A percentile compares a stretch with the other conserved stretches of the same genome.
phyloP scores from a whole-genome alignment of 2,797 vertebrate genomes.

The Carapus acus region DNA sequence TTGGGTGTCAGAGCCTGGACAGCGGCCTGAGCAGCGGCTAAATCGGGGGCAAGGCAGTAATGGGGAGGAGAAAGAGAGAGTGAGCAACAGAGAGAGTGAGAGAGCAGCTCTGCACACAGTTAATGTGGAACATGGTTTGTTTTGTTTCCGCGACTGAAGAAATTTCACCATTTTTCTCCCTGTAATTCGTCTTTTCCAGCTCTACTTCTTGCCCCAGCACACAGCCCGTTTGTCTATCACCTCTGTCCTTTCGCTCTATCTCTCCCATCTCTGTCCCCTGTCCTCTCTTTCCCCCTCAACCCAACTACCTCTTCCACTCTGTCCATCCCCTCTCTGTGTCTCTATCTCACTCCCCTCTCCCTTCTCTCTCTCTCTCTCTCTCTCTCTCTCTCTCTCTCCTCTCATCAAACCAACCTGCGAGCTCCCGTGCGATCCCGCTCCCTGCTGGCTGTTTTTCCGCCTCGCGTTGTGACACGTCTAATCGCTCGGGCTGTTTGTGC shows the following conservation, averaged over 20 bases:
- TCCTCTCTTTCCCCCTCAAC: neutral
- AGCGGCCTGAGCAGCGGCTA: neutral
- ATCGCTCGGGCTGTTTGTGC: constrained; percentile 69
- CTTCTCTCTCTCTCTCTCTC: too few species aligned
- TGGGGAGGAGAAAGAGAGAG: constrained; percentile 19
- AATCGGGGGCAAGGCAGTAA: too few species aligned
- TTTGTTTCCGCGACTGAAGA: too few species aligned
- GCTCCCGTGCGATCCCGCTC: constrained; percentile 24
- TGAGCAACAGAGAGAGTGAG: constrained; percentile 1
- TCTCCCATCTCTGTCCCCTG: too few species aligned
- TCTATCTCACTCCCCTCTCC: too few species aligned
- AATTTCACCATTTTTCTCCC: too few species aligned
- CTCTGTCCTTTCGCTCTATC: too few species aligned
- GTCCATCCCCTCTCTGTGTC: neutral
- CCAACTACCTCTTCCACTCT: neutral
- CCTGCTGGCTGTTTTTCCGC: constrained; percentile 39
- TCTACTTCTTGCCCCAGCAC: too few species aligned
- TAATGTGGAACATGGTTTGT: too few species aligned
- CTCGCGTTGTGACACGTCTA: constrained; percentile 60
- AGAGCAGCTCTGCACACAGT: constrained; percentile 16
- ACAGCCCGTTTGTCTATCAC: too few species aligned
- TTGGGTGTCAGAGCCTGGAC: constrained; percentile 32
- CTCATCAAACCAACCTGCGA: constrained; percentile 31
- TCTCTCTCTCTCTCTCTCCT: constrained; percentile 12
- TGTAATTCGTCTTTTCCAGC: too few species aligned